These are phyloP conservation scores for Sebastes paucispinis DNA, from an alignment of 2,797 vertebrate genomes.

Conservation along the genomic window DNA sequence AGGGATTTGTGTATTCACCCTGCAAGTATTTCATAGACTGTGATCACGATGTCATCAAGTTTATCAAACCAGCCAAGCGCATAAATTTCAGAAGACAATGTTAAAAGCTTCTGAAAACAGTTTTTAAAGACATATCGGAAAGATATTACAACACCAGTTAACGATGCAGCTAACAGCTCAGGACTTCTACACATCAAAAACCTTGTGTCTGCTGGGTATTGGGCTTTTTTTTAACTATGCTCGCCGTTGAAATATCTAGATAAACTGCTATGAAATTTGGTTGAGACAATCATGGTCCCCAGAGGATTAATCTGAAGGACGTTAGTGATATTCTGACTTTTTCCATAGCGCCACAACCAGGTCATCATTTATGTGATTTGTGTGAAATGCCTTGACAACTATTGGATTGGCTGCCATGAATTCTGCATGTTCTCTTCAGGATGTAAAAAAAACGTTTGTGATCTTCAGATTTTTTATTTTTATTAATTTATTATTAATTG, in stretches of 20 bases:
- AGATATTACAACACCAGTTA: neutral
- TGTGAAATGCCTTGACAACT: neutral
- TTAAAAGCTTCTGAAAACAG: neutral
- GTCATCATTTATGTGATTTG: neutral
- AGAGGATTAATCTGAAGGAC: neutral
- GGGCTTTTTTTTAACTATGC: neutral
- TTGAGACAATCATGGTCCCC: neutral
- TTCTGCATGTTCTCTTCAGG: no score
- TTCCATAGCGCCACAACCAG: neutral
- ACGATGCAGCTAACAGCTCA: neutral
- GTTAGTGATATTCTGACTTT: neutral
- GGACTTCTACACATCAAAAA: neutral
- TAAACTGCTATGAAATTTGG: neutral
- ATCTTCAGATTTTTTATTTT: neutral
- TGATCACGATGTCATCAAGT: neutral
- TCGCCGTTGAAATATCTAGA: neutral
- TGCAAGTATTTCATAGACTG: slow-evolving; percentile 13
- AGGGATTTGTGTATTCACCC: slow-evolving; percentile 15
- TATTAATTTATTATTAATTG: no score
- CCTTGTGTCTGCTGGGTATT: no score
- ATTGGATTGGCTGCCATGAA: neutral
- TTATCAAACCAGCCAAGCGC: neutral
- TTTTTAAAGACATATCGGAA: neutral
- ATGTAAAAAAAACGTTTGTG: neutral
- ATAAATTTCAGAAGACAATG: neutral